Evolutionary conservation across 2,797 vertebrate genomes (phyloP), one percentile per base, ranked within the genome.

Genomic region (Syngnathus acus): DNA sequence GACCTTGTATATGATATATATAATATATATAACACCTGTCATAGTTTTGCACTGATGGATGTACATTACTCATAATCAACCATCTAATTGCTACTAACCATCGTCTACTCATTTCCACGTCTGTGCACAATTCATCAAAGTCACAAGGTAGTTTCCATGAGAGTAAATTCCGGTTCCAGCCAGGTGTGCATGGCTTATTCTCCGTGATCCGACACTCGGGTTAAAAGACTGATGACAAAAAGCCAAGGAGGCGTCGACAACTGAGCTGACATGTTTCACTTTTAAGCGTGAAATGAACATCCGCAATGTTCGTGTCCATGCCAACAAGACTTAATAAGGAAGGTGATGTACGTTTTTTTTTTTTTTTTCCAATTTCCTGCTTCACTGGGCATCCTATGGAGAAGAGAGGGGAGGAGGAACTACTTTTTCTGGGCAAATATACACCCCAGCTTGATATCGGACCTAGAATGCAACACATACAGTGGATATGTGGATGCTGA

Each of bases 251-350:
- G 71, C 61, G 71, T 63, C 67, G 71, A 57, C 76, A 69, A 72
- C 74, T 72, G 82, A 83, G 73, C 74, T 73, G 83, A 83, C 82
- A 73, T 80, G 78, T 83, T 79, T 83, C 89, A 85, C 78, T 79
- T 76, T 57, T 78, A 70, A 72, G 82, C 70, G 67, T 80, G 82
- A 89, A 88, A 90, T 88, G 78, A 89, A 87, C 80, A 84, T 77
- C 66, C 73, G 77, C 72, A 79, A 79, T 76, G 83, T 84, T 62
- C 78, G 75, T 83, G 83, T 89, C 87, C 79, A 77, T 68, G 75
- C 83, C 89, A 91, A 91, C 89, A 86, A 90, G 89, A 75, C 88
- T 86, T 89, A 88, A 90, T 90, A 90, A 86, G 77, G 78, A 87
- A 77, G 77, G 80, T 45, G 68, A 83, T 71, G 81, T 87, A 87